These are phyloP conservation scores for Argyrosomus regius DNA, from an alignment of 2,797 vertebrate species.

Conservation along the genomic window DNA sequence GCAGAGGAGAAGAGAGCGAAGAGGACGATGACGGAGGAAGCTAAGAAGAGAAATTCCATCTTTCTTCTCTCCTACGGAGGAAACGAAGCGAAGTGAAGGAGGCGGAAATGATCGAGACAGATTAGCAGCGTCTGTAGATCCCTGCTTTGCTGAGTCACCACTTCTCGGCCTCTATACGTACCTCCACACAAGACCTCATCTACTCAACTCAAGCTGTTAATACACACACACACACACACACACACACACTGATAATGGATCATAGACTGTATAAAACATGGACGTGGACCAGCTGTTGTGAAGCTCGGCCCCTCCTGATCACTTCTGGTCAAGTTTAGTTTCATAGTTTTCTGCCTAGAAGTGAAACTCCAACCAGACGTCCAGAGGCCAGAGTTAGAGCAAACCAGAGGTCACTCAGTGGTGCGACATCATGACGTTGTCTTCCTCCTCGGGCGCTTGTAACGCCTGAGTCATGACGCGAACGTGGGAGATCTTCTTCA, in stretches of 20 bases:
- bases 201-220: conserved; percentile 35
- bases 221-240: conserved; percentile 28
- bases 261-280: too few relatives aligned
- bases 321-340: too few relatives aligned
- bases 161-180: conserved; percentile 63
- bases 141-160: conserved; percentile 74
- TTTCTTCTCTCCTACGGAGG: neutral
- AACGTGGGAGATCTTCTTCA: conserved; percentile 82
- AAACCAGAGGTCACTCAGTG: conserved; percentile 62
- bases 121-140: conserved; percentile 67
- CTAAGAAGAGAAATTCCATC: too few relatives aligned
- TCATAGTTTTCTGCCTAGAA: neutral
- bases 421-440: conserved; percentile 77
- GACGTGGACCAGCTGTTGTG: too few relatives aligned
- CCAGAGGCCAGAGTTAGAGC: neutral
- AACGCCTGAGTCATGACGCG: conserved; percentile 73
- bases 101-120: conserved; percentile 23
- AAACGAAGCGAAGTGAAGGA: neutral
- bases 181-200: conserved; percentile 44
- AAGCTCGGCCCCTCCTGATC: too few relatives aligned
- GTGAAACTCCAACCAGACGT: neutral
- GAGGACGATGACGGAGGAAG: too few relatives aligned
- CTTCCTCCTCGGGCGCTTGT: conserved; percentile 65
- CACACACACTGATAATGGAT: neutral
- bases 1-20: too few relatives aligned